A percentile compares a stretch with the other conserved stretches of the same genome.
phyloP scores from a whole-genome alignment of 2,888 invertebrate genomes.

The Dinocampus coccinellae region DNA sequence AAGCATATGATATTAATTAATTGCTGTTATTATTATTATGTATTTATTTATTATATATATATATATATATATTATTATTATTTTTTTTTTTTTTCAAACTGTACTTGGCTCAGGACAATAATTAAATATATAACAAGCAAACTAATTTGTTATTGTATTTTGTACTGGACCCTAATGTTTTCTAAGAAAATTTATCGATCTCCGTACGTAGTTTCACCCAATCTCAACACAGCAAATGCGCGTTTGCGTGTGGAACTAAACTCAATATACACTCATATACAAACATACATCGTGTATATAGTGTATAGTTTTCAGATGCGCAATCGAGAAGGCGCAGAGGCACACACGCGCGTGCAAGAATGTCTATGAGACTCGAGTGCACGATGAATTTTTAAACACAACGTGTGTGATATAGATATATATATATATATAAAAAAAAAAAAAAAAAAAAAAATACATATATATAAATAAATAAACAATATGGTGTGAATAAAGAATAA shows the following conservation, averaged over 20 bases:
- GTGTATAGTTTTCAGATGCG: slow-evolving; percentile 6
- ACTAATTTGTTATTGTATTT: too few species aligned
- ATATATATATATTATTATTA: too few species aligned
- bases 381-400: not conserved
- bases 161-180: too few species aligned
- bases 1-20: too few species aligned
- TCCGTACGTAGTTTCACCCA: not conserved
- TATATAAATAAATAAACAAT: not conserved
- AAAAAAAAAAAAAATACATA: not conserved
- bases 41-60: too few species aligned
- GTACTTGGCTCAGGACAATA: too few species aligned
- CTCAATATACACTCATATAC: not conserved
- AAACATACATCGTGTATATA: not conserved
- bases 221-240: not conserved
- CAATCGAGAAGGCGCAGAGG: not conserved
- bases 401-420: too few species aligned
- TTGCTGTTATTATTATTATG: too few species aligned
- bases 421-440: not conserved
- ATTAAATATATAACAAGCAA: too few species aligned
- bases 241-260: slow-evolving; percentile 1
- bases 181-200: slow-evolving; percentile 3
- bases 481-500: not conserved
- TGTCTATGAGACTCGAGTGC: not conserved
- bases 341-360: slow-evolving; percentile 8
- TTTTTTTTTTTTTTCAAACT: not conserved